Conservation (phyloP, 2,113 vertebrate genomes). For the Tragelaphus imberbis region DNA sequence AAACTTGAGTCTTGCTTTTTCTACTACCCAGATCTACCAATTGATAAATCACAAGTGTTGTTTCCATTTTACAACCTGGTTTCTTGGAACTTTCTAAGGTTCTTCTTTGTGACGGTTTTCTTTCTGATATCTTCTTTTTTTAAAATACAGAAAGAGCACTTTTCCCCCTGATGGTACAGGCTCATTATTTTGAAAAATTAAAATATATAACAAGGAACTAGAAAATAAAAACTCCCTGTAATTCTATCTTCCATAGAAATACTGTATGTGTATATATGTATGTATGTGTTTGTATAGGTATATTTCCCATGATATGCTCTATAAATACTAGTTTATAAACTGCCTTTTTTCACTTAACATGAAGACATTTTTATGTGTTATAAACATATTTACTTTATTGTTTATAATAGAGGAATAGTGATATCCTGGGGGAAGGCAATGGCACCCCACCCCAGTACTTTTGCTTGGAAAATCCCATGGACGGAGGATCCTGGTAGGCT, state of each 20-base stretch:
- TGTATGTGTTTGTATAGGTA: background rate
- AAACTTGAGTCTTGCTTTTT: background rate
- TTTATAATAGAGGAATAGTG: background rate
- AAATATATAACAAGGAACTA: background rate
- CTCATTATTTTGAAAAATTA: background rate
- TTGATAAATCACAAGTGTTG: background rate
- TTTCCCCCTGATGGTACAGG: background rate
- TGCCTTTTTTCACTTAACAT: background rate
- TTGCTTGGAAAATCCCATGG: too few relatives aligned
- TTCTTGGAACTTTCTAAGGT: background rate
- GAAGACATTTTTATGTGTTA: background rate
- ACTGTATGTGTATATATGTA: background rate
- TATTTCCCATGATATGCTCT: background rate
- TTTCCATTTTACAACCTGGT: background rate
- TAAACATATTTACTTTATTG: background rate
- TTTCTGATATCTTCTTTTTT: background rate
- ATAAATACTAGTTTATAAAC: background rate
- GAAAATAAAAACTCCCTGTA: conserved; percentile 9
- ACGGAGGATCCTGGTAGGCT: too few relatives aligned
- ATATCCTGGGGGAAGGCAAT: too few relatives aligned
- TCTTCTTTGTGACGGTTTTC: background rate
- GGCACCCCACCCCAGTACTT: too few relatives aligned
- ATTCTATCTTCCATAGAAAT: background rate
- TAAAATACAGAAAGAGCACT: background rate
- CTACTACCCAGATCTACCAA: background rate